These are phyloP conservation scores for Spinus pinus DNA, from an alignment of 2,797 vertebrate species.

Conservation along the genomic window DNA sequence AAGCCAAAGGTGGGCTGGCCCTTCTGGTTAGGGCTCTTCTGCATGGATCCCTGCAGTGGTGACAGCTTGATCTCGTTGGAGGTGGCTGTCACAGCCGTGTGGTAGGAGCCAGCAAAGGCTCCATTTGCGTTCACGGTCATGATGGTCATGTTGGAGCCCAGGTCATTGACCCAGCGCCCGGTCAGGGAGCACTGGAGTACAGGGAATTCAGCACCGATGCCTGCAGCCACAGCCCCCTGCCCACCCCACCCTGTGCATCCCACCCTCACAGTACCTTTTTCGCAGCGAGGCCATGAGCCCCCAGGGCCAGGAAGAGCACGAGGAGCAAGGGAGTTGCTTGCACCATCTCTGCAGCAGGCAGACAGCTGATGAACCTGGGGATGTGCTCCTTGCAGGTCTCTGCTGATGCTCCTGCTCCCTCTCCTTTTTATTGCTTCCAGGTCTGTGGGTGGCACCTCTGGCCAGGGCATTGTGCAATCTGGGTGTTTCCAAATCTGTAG, in stretches of 20 bases:
- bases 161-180: not conserved
- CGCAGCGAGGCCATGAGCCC: fast-evolving
- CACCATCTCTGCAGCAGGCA: not conserved
- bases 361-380: not conserved
- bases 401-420: not conserved
- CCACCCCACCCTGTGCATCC: not conserved
- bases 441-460: not conserved
- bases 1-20: slow-evolving; percentile 4
- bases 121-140: fast-evolving
- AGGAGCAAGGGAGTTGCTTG: not conserved
- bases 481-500: not conserved
- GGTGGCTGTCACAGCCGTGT: not conserved
- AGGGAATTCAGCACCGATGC: fast-evolving
- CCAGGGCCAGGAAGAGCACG: not conserved
- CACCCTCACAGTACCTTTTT: not conserved
- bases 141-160: slow-evolving; percentile 49
- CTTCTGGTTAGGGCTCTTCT: fast-evolving
- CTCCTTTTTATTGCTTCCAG: not conserved
- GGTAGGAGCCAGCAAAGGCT: fast-evolving
- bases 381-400: not conserved
- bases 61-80: fast-evolving
- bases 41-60: not conserved
- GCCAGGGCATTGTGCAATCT: not conserved
- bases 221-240: not conserved
- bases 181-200: not conserved